Conservation (phyloP, 2,888 invertebrate genomes). For the Odontomyia ornata region DNA sequence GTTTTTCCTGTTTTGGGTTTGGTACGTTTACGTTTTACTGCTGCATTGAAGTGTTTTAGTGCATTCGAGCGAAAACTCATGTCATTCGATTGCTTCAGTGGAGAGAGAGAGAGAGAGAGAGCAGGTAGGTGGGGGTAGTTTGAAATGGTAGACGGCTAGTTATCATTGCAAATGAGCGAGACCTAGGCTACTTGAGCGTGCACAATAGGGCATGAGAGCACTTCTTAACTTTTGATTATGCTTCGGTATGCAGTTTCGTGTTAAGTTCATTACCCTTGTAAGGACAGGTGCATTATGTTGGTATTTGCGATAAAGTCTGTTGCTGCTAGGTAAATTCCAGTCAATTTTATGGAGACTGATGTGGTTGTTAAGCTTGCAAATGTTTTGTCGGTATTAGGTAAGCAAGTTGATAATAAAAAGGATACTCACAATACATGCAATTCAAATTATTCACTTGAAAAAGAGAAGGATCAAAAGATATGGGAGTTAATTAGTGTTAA, state of each 20-base stretch:
- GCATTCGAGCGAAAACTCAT: conserved; percentile 29
- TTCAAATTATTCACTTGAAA: too few species aligned
- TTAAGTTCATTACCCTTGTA: conserved; percentile 18
- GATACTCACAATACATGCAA: too few species aligned
- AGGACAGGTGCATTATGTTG: not conserved
- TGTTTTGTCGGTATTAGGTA: too few species aligned
- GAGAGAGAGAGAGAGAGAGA: not conserved
- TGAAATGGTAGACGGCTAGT: conserved; percentile 8
- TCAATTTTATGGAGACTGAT: too few species aligned
- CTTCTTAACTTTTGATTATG: not conserved
- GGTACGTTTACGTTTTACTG: conserved; percentile 12
- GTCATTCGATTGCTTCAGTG: conserved; percentile 3
- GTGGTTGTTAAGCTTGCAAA: too few species aligned
- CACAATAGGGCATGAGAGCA: not conserved
- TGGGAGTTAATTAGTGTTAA: too few species aligned
- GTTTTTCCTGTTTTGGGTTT: conserved; percentile 11
- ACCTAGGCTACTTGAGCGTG: not conserved
- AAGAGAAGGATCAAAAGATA: too few species aligned
- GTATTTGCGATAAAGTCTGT: not conserved
- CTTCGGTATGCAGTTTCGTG: not conserved
- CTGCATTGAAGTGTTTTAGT: conserved; percentile 38
- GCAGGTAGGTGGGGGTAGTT: not conserved
- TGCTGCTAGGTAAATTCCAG: too few species aligned
- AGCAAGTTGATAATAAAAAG: too few species aligned
- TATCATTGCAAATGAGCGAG: conserved; percentile 30